Conservation (phyloP, 2,113 vertebrate genomes). For the Edolisoma coerulescens region DNA sequence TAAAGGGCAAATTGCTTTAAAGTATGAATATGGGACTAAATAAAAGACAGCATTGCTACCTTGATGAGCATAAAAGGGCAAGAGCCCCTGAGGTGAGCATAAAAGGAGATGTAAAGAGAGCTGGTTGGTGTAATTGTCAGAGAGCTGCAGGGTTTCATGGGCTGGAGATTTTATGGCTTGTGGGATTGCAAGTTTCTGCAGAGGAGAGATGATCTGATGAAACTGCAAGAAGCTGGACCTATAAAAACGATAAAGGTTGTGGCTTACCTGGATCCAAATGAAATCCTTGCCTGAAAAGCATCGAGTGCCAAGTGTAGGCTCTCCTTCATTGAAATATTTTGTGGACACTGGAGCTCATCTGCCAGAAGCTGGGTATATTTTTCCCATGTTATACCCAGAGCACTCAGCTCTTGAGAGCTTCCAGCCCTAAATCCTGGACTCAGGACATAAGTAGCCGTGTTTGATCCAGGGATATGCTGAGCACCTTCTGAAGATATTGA, state of each 20-base stretch:
- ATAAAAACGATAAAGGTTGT: neutral
- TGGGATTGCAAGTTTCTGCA: neutral
- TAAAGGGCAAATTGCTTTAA: slow-evolving; percentile 8
- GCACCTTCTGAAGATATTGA: neutral
- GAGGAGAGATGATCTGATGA: neutral
- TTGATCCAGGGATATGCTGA: neutral
- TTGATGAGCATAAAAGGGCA: neutral
- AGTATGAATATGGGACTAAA: neutral
- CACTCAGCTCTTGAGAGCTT: neutral
- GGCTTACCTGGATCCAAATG: neutral
- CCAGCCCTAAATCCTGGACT: neutral
- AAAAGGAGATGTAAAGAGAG: slow-evolving; percentile 4
- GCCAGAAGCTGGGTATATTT: neutral
- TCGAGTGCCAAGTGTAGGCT: neutral
- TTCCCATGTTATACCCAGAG: neutral
- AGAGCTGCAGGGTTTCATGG: neutral
- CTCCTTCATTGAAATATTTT: neutral
- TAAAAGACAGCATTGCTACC: neutral
- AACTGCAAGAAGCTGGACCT: neutral
- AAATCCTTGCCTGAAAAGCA: neutral
- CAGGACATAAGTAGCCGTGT: neutral
- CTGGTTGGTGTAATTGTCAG: neutral
- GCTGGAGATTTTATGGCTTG: neutral
- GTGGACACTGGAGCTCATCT: neutral
- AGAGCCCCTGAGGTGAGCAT: neutral